A percentile compares a stretch with the other conserved stretches of the same genome.
These are phyloP conservation scores for Leptobrachium ailaonicum DNA, from an alignment of 2,113 vertebrate genomes.

Conservation along the genomic window DNA sequence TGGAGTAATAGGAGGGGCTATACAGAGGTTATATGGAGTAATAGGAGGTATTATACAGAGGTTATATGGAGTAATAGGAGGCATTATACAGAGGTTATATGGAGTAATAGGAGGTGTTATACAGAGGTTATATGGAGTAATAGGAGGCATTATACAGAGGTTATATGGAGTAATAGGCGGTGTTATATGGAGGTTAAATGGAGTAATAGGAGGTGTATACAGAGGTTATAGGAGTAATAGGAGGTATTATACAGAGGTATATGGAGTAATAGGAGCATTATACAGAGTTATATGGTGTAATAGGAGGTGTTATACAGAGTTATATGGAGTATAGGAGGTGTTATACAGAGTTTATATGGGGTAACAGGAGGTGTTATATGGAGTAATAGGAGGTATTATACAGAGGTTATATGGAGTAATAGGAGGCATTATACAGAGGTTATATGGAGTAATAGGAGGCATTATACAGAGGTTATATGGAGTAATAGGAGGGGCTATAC, in stretches of 20 bases:
- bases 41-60: background rate
- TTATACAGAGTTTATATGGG: background rate
- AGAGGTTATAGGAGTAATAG: too few relatives aligned
- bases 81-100: background rate
- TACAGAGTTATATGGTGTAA: too few relatives aligned
- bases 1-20: background rate
- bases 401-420: too few relatives aligned
- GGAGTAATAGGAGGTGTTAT: too few relatives aligned
- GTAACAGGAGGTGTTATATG: background rate
- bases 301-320: too few relatives aligned
- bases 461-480: background rate
- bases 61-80: background rate
- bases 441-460: background rate
- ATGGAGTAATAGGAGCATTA: too few relatives aligned
- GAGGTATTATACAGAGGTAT: too few relatives aligned
- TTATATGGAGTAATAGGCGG: background rate
- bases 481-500: slow-evolving; percentile 5
- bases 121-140: background rate
- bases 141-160: background rate
- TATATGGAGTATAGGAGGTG: too few relatives aligned
- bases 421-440: too few relatives aligned
- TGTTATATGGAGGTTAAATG: background rate
- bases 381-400: too few relatives aligned
- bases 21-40: background rate
- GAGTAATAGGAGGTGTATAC: too few relatives aligned